Evolutionary conservation across 2,888 invertebrate genomes (phyloP).

Genomic region (Eustalomyia histrio): DNA sequence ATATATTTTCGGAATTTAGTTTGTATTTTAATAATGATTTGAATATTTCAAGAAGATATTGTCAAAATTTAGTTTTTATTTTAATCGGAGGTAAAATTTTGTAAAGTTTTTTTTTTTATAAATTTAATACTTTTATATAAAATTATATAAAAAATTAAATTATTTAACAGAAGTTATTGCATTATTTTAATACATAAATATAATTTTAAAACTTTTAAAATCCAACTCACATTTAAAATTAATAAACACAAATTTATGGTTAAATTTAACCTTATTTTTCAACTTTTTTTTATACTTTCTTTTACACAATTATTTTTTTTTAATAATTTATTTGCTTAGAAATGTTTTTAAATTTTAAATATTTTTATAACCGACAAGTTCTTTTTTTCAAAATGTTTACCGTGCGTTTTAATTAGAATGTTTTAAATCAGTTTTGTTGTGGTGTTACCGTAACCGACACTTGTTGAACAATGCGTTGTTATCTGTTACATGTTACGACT

Average conservation of each 20-base stretch:
- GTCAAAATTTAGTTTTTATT: too few species aligned
- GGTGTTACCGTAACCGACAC: conserved; percentile 72
- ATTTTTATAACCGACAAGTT: background rate
- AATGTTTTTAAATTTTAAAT: background rate
- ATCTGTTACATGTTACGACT: conserved; percentile 46
- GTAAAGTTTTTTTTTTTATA: too few species aligned
- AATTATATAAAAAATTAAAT: too few species aligned
- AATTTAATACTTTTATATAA: too few species aligned
- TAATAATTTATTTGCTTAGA: background rate
- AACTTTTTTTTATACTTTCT: background rate
- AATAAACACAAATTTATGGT: background rate
- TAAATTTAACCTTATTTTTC: background rate
- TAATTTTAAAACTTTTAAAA: background rate
- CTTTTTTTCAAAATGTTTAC: background rate
- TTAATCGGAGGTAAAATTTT: too few species aligned
- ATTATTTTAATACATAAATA: too few species aligned
- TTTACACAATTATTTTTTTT: background rate
- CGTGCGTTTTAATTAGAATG: background rate
- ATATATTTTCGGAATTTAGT: too few species aligned
- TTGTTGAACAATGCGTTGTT: conserved; percentile 79
- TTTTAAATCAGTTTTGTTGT: conserved; percentile 27
- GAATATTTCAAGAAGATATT: too few species aligned
- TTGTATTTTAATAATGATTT: too few species aligned
- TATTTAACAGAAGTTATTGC: too few species aligned
- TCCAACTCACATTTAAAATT: background rate